Conservation (phyloP, 2,888 invertebrate species). For the Athalia cordata region DNA sequence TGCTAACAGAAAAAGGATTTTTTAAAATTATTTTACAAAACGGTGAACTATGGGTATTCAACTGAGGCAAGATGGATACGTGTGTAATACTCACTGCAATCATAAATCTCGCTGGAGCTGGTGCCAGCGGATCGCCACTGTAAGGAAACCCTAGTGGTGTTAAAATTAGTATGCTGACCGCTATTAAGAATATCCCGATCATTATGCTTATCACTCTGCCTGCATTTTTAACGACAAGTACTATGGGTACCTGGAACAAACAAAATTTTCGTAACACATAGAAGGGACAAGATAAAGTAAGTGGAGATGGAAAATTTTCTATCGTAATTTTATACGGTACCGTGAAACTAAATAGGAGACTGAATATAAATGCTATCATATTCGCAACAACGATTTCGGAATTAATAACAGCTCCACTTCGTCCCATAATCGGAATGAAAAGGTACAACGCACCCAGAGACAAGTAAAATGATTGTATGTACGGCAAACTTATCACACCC, state of each 20-base stretch:
- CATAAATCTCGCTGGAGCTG: conserved; percentile 85
- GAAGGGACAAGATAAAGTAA: background rate
- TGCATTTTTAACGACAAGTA: conserved; percentile 73
- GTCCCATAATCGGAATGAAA: conserved; percentile 89
- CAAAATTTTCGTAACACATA: background rate
- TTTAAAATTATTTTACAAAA: background rate
- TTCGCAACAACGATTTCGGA: conserved; percentile 82
- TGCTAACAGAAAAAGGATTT: conserved; percentile 74
- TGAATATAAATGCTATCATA: conserved; percentile 73
- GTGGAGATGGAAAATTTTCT: background rate
- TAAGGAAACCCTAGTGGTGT: conserved; percentile 87
- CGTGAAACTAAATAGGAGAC: conserved; percentile 74
- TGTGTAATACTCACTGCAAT: conserved; percentile 77
- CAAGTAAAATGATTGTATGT: conserved; percentile 82
- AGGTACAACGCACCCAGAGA: conserved; percentile 82
- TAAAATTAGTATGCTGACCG: conserved; percentile 77
- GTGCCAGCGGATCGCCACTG: conserved; percentile 77
- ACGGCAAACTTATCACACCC: conserved; percentile 77
- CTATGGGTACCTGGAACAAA: conserved; percentile 70
- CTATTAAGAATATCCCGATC: conserved; percentile 75
- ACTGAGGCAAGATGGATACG: conserved; percentile 13
- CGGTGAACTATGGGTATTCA: background rate
- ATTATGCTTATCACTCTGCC: conserved; percentile 76
- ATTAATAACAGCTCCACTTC: conserved; percentile 82
- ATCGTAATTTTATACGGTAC: conserved; percentile 55